Evolutionary conservation across 1,140 invertebrate species (phyloP).

Genomic region (Tetragonula clypearis): DNA sequence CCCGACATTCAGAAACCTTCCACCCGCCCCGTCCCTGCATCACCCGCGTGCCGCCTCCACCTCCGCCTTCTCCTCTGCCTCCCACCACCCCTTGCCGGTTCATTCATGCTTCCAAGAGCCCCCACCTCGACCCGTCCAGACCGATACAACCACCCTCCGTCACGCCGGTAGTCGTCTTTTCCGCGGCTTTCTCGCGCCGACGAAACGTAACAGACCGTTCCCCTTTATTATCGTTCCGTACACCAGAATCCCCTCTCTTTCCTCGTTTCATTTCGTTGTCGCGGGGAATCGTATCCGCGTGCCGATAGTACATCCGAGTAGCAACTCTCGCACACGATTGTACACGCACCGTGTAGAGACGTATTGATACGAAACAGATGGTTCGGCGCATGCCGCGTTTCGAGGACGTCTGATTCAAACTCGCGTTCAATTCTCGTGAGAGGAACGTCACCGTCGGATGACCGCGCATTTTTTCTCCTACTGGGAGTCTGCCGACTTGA

Average conservation of each 20-base stretch:
- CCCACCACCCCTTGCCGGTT: slow-evolving; percentile 57
- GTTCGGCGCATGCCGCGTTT: background rate
- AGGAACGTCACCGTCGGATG: background rate
- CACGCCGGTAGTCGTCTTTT: slow-evolving; percentile 24
- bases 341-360: background rate
- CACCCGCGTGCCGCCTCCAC: slow-evolving; percentile 55
- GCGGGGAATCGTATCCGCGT: background rate
- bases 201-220: background rate
- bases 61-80: slow-evolving; percentile 34
- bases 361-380: background rate
- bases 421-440: background rate
- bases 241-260: background rate
- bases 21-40: slow-evolving; percentile 51
- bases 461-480: slow-evolving; percentile 1
- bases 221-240: background rate
- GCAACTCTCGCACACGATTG: background rate
- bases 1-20: slow-evolving; percentile 81
- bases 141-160: slow-evolving; percentile 55
- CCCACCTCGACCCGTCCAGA: slow-evolving; percentile 52
- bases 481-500: slow-evolving; percentile 25
- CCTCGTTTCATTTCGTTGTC: background rate
- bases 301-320: background rate
- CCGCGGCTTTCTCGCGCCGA: slow-evolving; percentile 8
- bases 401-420: background rate
- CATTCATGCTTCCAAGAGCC: slow-evolving; percentile 77